Conservation (phyloP, 2,797 vertebrate genomes). For the Enteromius viviparus region DNA sequence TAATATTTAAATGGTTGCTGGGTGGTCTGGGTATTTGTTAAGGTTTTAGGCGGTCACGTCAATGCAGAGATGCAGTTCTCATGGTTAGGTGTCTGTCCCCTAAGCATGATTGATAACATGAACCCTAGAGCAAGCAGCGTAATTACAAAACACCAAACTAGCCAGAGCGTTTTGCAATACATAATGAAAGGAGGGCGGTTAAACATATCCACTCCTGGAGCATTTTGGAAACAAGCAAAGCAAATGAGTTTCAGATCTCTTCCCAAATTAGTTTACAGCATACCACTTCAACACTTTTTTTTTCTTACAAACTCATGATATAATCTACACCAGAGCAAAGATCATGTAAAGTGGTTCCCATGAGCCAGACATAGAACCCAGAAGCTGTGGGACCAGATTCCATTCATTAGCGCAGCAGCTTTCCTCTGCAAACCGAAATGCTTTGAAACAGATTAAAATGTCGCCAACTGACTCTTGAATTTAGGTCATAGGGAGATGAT, state of each 20-base stretch:
- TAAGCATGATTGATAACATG: not conserved
- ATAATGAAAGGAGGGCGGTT: conserved; percentile 21
- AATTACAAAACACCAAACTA: conserved; percentile 31
- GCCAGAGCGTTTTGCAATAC: not conserved
- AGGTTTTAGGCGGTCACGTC: not conserved
- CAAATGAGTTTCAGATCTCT: conserved; percentile 32
- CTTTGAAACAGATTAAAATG: conserved; percentile 44
- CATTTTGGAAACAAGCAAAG: conserved; percentile 9
- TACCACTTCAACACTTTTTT: conserved; percentile 4
- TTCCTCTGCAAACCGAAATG: conserved; percentile 15
- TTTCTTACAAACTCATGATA: conserved; percentile 7
- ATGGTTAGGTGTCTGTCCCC: not conserved
- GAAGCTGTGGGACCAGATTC: not conserved
- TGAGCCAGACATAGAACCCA: not conserved
- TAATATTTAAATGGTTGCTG: not conserved
- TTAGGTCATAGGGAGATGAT: conserved; percentile 46
- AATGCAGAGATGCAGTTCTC: not conserved
- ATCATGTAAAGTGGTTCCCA: conserved; percentile 23
- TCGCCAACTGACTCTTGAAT: conserved; percentile 31
- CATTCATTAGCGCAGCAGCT: conserved; percentile 22
- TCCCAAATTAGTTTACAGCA: conserved; percentile 32
- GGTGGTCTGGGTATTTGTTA: not conserved
- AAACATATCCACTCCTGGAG: conserved; percentile 10
- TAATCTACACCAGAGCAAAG: conserved; percentile 13
- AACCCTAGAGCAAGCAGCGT: not conserved